These are phyloP conservation scores for Falco peregrinus DNA, from an alignment of 2,797 vertebrate species.

Conservation along the genomic window DNA sequence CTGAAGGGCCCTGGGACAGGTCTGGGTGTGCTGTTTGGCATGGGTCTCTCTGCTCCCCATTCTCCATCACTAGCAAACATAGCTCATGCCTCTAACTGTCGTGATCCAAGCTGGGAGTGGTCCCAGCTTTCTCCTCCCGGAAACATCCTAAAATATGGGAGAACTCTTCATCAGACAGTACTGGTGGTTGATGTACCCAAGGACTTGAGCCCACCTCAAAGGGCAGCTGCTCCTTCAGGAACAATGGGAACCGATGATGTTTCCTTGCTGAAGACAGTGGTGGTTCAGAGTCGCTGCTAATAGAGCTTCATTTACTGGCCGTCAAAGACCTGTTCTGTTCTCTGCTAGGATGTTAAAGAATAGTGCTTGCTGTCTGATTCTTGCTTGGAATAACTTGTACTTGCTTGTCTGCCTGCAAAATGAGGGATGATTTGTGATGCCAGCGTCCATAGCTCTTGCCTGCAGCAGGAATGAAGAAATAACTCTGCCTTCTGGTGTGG, in stretches of 20 bases:
- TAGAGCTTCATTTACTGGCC: not conserved
- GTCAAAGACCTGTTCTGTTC: not conserved
- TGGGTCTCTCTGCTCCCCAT: not conserved
- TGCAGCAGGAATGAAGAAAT: not conserved
- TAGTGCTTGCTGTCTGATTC: not conserved
- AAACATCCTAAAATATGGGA: not conserved
- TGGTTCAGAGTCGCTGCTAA: accelerated
- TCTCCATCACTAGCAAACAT: not conserved
- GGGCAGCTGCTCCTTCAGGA: not conserved
- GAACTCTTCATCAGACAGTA: accelerated
- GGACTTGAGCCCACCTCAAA: not conserved
- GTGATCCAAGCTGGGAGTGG: not conserved
- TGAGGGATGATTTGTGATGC: not conserved
- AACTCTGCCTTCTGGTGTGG: not conserved
- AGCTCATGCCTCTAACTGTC: not conserved
- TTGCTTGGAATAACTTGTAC: not conserved
- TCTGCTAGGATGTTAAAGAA: not conserved
- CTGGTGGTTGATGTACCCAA: not conserved
- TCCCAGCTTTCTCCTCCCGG: not conserved
- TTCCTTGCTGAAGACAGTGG: not conserved
- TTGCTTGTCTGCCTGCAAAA: not conserved
- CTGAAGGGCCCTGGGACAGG: not conserved
- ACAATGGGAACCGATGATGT: accelerated
- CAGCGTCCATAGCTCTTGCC: accelerated
- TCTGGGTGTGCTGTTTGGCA: not conserved